Evolutionary conservation across 2,888 invertebrate species (phyloP).

Genomic region (Portevinia maculata): DNA sequence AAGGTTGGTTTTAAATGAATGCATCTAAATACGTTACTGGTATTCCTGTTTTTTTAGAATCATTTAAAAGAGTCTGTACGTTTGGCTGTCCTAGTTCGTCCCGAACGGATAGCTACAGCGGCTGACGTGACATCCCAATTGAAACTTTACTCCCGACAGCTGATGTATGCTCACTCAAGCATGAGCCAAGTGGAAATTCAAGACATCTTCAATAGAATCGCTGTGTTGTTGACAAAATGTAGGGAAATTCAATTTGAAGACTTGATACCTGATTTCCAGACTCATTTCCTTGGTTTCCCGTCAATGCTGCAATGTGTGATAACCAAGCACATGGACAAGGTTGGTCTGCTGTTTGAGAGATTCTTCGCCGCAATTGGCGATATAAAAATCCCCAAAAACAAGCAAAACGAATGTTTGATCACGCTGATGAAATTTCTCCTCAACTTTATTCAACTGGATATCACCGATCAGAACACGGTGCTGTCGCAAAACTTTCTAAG

Average conservation of each 20-base stretch:
- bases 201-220: conserved; percentile 32
- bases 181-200: conserved; percentile 33
- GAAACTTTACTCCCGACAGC: conserved; percentile 59
- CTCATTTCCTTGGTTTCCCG: conserved; percentile 49
- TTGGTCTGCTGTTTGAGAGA: conserved; percentile 32
- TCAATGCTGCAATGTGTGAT: conserved; percentile 39
- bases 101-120: conserved; percentile 28
- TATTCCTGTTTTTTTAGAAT: conserved; percentile 23
- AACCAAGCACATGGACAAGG: conserved; percentile 28
- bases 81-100: conserved; percentile 9
- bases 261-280: conserved; percentile 40
- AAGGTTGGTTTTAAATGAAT: conserved; percentile 36
- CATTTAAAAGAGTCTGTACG: conserved; percentile 15
- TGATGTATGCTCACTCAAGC: conserved; percentile 37
- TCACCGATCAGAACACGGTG: conserved; percentile 43
- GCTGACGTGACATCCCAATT: conserved; percentile 61
- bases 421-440: conserved; percentile 33
- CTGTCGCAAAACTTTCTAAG: conserved; percentile 73
- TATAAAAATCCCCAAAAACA: conserved; percentile 11
- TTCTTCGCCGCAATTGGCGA: conserved; percentile 28
- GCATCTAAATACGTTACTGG: too few species aligned
- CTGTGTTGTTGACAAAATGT: conserved; percentile 13
- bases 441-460: conserved; percentile 40
- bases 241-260: conserved; percentile 46
- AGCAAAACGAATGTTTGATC: conserved; percentile 1